Percentiles rank a stretch among this genome's conserved stretches.
phyloP scores from a whole-genome alignment of 2,113 vertebrate species.

The Chamaetylas fuelleborni region DNA sequence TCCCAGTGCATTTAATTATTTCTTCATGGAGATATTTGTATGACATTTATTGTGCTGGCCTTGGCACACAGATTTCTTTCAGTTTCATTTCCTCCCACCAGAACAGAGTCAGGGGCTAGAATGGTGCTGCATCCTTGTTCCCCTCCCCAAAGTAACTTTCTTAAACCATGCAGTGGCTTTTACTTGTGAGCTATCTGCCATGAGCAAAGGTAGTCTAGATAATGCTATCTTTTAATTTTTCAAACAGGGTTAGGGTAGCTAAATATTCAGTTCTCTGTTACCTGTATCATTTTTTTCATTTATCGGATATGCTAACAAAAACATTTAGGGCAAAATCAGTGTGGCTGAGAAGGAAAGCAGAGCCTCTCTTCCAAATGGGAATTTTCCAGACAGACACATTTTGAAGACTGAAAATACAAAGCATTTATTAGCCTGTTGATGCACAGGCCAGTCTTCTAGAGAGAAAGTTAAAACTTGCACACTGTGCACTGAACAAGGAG shows the following conservation, averaged over 20 bases:
- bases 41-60: neutral
- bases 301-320: neutral
- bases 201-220: neutral
- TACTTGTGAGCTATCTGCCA: neutral
- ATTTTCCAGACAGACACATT: neutral
- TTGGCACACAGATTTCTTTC: neutral
- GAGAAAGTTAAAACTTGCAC: neutral
- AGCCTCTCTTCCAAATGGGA: neutral
- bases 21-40: neutral
- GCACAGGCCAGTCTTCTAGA: neutral
- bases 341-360: neutral
- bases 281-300: neutral
- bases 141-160: neutral
- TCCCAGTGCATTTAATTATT: neutral
- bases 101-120: neutral
- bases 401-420: neutral
- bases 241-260: neutral
- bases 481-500: neutral
- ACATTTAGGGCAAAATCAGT: neutral
- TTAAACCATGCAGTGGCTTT: neutral
- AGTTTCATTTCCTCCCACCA: neutral
- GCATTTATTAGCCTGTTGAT: neutral
- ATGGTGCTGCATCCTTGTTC: neutral
- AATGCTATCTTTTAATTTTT: neutral
- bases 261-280: neutral